Percentiles rank a stretch among this genome's conserved stretches.
These are phyloP conservation scores for Corbicula japonica DNA, from an alignment of 2,888 invertebrate species.

Conservation along the genomic window DNA sequence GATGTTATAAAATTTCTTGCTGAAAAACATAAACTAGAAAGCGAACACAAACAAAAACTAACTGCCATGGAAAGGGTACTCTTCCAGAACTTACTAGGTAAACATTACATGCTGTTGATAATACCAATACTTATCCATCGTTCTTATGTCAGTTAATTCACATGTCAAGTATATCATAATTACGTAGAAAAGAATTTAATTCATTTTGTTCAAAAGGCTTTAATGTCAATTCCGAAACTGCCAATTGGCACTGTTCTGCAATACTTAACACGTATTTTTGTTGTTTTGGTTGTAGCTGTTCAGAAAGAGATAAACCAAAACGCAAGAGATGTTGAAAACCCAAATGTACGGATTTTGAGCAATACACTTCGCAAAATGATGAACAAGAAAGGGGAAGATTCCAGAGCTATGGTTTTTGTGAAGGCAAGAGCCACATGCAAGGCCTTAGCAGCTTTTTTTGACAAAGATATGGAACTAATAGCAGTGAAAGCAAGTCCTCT, in stretches of 20 bases:
- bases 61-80: conserved; percentile 39
- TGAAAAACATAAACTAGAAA: conserved; percentile 50
- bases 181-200: too few relatives aligned
- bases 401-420: conserved; percentile 75
- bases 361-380: conserved; percentile 58
- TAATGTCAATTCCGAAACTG: too few relatives aligned
- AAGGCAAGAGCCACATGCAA: conserved; percentile 73
- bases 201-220: too few relatives aligned
- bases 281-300: too few relatives aligned
- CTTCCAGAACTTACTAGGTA: conserved; percentile 25
- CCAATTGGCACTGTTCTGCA: too few relatives aligned
- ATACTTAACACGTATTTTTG: too few relatives aligned
- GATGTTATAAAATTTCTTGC: conserved; percentile 70
- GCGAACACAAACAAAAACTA: conserved; percentile 29
- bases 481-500: conserved; percentile 33
- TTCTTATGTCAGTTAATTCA: too few relatives aligned
- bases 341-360: conserved; percentile 67
- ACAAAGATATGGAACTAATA: conserved; percentile 29
- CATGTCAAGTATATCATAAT: too few relatives aligned
- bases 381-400: conserved; percentile 52
- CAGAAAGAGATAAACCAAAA: conserved; percentile 47
- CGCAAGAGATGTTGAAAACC: conserved; percentile 58
- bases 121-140: too few relatives aligned
- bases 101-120: too few relatives aligned
- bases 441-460: conserved; percentile 68